Evolutionary conservation across 1,140 invertebrate species (phyloP), one percentile per base, ranked within the genome.

Genomic region (Drosophila miranda): DNA sequence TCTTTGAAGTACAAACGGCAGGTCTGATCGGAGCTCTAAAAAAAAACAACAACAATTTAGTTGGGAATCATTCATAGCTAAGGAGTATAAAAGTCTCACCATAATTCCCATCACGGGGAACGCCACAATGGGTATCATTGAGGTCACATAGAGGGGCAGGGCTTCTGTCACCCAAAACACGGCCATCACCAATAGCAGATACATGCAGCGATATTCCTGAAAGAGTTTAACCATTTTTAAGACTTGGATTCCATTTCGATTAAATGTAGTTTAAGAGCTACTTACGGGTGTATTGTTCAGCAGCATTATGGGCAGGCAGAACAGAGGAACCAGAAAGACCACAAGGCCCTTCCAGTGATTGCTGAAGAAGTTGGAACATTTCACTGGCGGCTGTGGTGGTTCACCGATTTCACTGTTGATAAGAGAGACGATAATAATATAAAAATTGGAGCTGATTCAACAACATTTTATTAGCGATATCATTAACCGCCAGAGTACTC

Each of bases 141-240:
- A 94, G 0, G 97, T 97, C 1, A 97, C 93, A 0, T 96, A 94
- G 13, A 98, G 91, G 0, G 96, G 96, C 13, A 98, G 90, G 0
- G 94, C 93, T 91, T 98, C 96, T 7, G 95, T 93, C 51, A 97
- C 94, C 96, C 96, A 98, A 89, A 94, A 98, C 1, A 95, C 92
- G 1, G 95, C 95, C 96, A 98, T 97, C 19, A 97, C 87, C 3
- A 96, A 64, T 0, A 98, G 93, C 0, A 96, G 93, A 88, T 95
- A 98, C 71, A 94, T 95, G 84, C 96, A 97, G 92, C 93, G 92
- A 68, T 92, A 92, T 55, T 92, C 92, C 92, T 94, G 78, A 2
- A 91, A 92, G 62, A 9, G 6, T 58, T 2, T 9, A 34, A 41
- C 6, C 14, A 43, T 56, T 11, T 14, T 49, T 26, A 14, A 14